These are phyloP conservation scores for Ochotona curzoniae DNA, from an alignment of 2,113 vertebrate species.

Conservation along the genomic window DNA sequence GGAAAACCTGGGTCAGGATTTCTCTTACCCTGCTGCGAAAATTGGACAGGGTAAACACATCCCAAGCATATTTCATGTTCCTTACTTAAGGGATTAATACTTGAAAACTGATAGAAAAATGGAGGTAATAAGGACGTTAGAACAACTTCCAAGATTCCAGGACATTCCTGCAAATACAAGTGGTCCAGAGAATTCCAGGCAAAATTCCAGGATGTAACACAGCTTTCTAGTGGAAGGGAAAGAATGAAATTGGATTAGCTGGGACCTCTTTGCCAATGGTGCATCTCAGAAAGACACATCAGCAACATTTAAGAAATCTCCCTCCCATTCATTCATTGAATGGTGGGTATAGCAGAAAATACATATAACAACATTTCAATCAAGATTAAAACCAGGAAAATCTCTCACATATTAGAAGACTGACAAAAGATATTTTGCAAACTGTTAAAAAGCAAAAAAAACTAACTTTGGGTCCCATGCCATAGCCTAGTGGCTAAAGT, in stretches of 20 bases:
- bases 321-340: neutral
- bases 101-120: slow-evolving; percentile 46
- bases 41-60: neutral
- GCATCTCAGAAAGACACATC: neutral
- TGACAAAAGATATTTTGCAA: neutral
- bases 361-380: neutral
- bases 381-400: neutral
- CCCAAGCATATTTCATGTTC: neutral
- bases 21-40: slow-evolving; percentile 13
- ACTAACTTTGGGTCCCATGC: too few species aligned
- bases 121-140: neutral
- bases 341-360: neutral
- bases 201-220: neutral
- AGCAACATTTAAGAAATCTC: neutral
- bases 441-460: neutral
- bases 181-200: neutral
- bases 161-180: neutral
- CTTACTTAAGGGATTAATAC: neutral
- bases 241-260: neutral
- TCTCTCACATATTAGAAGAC: neutral
- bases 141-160: slow-evolving; percentile 6
- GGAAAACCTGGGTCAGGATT: neutral
- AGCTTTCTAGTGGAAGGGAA: neutral
- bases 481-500: too few species aligned
- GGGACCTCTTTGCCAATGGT: neutral